phyloP scores from a whole-genome alignment of 1,140 invertebrate genomes.

The Drosophila oshimai region DNA sequence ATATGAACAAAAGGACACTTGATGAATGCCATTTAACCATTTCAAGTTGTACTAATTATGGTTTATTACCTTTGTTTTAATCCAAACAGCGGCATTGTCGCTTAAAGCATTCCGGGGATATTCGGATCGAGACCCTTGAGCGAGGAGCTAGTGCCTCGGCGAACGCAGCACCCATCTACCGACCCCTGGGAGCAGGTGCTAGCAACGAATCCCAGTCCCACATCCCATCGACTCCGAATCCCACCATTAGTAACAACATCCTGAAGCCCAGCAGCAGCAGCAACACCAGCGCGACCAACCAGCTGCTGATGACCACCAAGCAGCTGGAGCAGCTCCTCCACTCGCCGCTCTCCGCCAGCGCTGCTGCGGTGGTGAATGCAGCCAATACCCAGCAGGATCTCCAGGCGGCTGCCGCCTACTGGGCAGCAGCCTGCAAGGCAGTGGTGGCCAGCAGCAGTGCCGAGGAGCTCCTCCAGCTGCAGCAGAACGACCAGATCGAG shows the following conservation, averaged over 20 bases:
- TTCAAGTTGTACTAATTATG: slow-evolving; percentile 2
- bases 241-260: neutral
- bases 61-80: slow-evolving; percentile 2
- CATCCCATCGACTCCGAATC: slow-evolving; percentile 15
- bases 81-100: slow-evolving; percentile 87
- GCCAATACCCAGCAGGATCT: slow-evolving; percentile 72
- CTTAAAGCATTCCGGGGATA: slow-evolving; percentile 88
- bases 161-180: slow-evolving; percentile 79
- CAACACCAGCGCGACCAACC: slow-evolving; percentile 10
- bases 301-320: slow-evolving; percentile 49
- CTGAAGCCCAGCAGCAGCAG: slow-evolving; percentile 3
- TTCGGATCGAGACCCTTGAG: slow-evolving; percentile 86
- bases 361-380: slow-evolving; percentile 62
- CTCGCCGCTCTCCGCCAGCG: slow-evolving; percentile 66
- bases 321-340: slow-evolving; percentile 62
- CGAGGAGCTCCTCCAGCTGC: slow-evolving; percentile 68
- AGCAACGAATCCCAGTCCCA: slow-evolving; percentile 64
- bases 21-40: slow-evolving; percentile 4
- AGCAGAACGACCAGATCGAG: slow-evolving; percentile 79
- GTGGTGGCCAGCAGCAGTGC: slow-evolving; percentile 45
- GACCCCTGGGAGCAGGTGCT: slow-evolving; percentile 71
- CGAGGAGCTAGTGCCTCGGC: slow-evolving; percentile 50
- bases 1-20: slow-evolving; percentile 17
- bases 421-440: slow-evolving; percentile 64
- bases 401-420: slow-evolving; percentile 62